A percentile compares a stretch with the other conserved stretches of the same genome.
phyloP scores from a whole-genome alignment of 2,888 invertebrate genomes.

The Tillus elongatus region DNA sequence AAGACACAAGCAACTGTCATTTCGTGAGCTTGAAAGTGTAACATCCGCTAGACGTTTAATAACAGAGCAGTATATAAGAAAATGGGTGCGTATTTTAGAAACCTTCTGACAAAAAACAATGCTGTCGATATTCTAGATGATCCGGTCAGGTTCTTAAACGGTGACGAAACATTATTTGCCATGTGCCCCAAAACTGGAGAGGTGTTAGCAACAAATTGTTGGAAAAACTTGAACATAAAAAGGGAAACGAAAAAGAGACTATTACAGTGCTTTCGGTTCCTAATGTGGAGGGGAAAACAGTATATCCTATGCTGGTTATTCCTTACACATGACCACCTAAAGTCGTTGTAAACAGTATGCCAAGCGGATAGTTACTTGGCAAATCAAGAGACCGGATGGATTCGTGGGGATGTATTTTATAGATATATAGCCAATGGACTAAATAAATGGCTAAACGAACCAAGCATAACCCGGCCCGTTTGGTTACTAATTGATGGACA shows the following conservation, averaged over 20 bases:
- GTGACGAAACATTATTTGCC: neutral
- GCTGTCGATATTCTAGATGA: neutral
- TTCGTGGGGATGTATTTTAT: too few species aligned
- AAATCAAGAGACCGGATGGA: too few species aligned
- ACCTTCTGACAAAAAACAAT: neutral
- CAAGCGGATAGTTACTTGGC: too few species aligned
- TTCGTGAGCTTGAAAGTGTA: neutral
- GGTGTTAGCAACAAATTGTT: neutral
- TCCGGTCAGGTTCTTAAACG: neutral
- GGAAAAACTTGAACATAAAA: neutral
- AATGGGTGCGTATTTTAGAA: neutral
- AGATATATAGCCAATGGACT: too few species aligned
- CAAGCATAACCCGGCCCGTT: too few species aligned
- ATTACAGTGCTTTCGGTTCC: neutral
- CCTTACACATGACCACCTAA: too few species aligned
- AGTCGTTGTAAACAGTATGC: too few species aligned
- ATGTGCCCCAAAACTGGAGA: neutral
- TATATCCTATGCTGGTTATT: neutral
- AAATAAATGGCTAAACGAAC: too few species aligned
- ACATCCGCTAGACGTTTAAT: neutral
- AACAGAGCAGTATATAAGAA: neutral
- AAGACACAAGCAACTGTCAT: neutral
- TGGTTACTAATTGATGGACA: too few species aligned
- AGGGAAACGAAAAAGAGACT: slow-evolving; percentile 2
- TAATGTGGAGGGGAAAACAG: neutral